phyloP scores from a whole-genome alignment of 1,140 invertebrate genomes.

The Thereuonema tuberculata region DNA sequence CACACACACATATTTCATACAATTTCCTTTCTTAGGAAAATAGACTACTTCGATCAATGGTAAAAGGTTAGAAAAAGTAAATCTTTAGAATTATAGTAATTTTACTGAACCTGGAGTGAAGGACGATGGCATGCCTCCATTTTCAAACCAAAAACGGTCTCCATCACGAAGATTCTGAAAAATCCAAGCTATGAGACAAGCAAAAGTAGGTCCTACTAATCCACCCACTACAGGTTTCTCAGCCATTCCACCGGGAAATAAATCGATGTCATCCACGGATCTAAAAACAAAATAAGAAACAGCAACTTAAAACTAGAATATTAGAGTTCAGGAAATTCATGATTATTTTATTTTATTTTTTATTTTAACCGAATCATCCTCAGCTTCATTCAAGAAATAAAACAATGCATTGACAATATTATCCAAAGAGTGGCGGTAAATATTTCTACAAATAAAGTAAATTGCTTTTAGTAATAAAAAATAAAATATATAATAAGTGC shows the following conservation, averaged over 20 bases:
- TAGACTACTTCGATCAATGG: too few species aligned
- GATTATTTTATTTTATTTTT: constrained; percentile 16
- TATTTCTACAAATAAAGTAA: too few species aligned
- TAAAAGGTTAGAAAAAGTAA: too few species aligned
- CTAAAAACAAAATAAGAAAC: constrained; percentile 21
- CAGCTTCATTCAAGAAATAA: constrained; percentile 16
- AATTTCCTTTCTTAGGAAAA: too few species aligned
- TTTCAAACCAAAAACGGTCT: constrained; percentile 41
- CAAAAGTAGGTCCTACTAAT: constrained; percentile 85
- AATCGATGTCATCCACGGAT: constrained; percentile 34
- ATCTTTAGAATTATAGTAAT: too few species aligned
- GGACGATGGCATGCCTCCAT: constrained; percentile 50
- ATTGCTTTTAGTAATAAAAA: too few species aligned
- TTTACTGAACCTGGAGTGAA: constrained; percentile 53
- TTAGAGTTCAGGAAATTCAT: constrained; percentile 11
- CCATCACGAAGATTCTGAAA: constrained; percentile 63
- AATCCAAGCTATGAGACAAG: constrained; percentile 89
- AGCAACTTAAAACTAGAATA: constrained; percentile 21
- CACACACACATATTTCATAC: too few species aligned
- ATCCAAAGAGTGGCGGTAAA: too few species aligned
- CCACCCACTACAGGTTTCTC: constrained; percentile 72
- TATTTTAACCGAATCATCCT: constrained; percentile 14
- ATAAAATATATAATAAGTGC: too few species aligned
- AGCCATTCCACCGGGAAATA: constrained; percentile 50
- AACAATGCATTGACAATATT: too few species aligned